Percentiles rank a stretch among this genome's conserved stretches.
These are phyloP conservation scores for Calonectris borealis DNA, from an alignment of 2,113 vertebrate species.

Conservation along the genomic window DNA sequence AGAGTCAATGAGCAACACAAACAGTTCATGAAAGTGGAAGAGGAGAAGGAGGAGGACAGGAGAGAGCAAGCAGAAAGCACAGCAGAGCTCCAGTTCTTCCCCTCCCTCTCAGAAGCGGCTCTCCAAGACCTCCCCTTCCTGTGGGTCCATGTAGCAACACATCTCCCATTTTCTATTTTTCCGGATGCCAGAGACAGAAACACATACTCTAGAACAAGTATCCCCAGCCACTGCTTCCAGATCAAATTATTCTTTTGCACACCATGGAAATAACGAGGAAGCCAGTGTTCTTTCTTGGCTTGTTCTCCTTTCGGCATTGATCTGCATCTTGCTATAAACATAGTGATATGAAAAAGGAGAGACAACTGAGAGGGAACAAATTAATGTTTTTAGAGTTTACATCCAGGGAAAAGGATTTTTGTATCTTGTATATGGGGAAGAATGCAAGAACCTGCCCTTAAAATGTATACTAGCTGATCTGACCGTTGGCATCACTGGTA, in stretches of 20 bases:
- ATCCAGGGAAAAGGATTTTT: not conserved
- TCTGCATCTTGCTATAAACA: not conserved
- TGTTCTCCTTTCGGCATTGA: not conserved
- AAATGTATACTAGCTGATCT: not conserved
- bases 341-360: not conserved
- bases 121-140: not conserved
- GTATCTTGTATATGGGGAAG: not conserved
- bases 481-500: not conserved
- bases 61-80: not conserved
- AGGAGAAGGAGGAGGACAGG: not conserved
- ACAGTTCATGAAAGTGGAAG: not conserved
- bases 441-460: not conserved
- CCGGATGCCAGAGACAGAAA: not conserved
- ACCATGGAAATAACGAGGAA: fast-evolving
- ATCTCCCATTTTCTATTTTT: fast-evolving
- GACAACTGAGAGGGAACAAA: not conserved
- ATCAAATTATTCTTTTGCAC: not conserved
- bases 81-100: not conserved
- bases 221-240: not conserved
- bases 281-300: not conserved
- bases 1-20: not conserved
- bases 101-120: not conserved
- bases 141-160: fast-evolving
- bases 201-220: fast-evolving
- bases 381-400: not conserved